These are phyloP conservation scores for Onchidella celtica DNA, from an alignment of 2,888 invertebrate genomes.

Conservation along the genomic window DNA sequence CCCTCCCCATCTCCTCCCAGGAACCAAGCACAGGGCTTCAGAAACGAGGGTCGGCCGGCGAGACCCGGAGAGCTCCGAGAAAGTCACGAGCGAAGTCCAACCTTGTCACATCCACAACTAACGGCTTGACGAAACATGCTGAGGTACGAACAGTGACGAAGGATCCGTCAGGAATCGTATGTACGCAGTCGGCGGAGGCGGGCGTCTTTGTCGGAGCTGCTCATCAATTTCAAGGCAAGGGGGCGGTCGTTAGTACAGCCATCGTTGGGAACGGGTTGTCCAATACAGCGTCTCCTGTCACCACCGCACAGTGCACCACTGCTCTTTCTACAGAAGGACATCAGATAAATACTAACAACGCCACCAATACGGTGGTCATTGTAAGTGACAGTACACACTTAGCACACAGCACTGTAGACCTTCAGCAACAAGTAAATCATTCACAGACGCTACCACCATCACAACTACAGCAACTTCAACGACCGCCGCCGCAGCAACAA, in stretches of 20 bases:
- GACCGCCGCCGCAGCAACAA: background rate
- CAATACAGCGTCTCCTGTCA: background rate
- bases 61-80: slow-evolving; percentile 24
- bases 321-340: background rate
- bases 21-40: background rate
- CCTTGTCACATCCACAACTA: slow-evolving; percentile 38
- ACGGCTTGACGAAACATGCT: slow-evolving; percentile 2
- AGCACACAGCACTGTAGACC: background rate
- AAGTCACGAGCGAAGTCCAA: slow-evolving; percentile 27
- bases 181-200: background rate
- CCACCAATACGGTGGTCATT: background rate
- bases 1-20: background rate
- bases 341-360: background rate
- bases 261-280: background rate
- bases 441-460: background rate
- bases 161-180: background rate
- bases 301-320: background rate
- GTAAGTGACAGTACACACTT: background rate
- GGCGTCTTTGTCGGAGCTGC: background rate
- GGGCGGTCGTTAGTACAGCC: slow-evolving; percentile 36
- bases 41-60: background rate
- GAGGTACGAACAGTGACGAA: background rate
- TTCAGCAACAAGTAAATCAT: background rate
- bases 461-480: background rate
- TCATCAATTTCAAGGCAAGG: slow-evolving; percentile 38